Percentiles rank a stretch among this genome's conserved stretches.
These are phyloP conservation scores for Potorous gilbertii DNA, from an alignment of 2,797 vertebrate species.

Conservation along the genomic window DNA sequence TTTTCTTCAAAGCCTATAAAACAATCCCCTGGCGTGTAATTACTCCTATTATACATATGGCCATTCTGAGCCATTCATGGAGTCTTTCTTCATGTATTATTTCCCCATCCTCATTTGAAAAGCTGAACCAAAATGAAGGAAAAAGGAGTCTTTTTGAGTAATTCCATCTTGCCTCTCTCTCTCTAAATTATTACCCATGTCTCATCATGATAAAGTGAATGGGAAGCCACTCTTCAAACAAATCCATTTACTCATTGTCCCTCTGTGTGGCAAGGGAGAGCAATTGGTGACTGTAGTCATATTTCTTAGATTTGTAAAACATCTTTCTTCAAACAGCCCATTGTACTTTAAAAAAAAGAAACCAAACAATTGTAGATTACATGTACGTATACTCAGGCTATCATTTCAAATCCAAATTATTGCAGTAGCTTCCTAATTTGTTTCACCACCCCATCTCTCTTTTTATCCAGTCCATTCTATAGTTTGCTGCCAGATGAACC, in stretches of 20 bases:
- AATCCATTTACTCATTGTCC: not conserved
- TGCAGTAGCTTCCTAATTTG: not conserved
- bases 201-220: not conserved
- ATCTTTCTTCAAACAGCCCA: not conserved
- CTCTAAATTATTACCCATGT: not conserved
- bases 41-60: not conserved
- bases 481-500: not conserved
- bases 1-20: not conserved
- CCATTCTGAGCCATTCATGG: not conserved
- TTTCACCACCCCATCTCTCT: not conserved
- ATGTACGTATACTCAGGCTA: not conserved
- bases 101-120: constrained; percentile 36
- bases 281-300: not conserved
- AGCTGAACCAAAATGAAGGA: not conserved
- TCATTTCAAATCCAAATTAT: not conserved
- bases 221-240: not conserved
- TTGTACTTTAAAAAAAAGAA: not conserved
- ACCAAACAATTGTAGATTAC: not conserved
- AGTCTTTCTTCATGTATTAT: not conserved
- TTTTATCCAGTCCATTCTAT: not conserved
- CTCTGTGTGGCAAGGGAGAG: not conserved
- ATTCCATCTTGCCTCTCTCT: not conserved
- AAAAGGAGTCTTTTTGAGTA: not conserved
- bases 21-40: not conserved
- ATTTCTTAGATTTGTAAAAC: not conserved